These are phyloP conservation scores for Podiceps cristatus DNA, from an alignment of 2,113 vertebrate genomes.

Conservation along the genomic window DNA sequence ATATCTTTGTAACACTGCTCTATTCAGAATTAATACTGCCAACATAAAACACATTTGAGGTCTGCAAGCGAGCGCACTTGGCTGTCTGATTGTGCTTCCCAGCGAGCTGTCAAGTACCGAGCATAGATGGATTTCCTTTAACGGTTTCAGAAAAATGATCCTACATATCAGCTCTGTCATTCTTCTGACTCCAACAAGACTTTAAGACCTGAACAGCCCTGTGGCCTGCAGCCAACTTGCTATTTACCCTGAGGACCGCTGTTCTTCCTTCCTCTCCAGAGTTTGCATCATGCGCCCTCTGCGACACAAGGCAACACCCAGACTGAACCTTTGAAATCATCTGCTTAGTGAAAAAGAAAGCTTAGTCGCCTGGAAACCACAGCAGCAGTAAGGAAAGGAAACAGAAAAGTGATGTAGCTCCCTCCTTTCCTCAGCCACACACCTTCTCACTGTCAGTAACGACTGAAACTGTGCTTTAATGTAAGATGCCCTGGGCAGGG, in stretches of 20 bases:
- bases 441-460: background rate
- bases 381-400: background rate
- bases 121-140: background rate
- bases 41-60: background rate
- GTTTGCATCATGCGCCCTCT: background rate
- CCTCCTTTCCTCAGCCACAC: background rate
- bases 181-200: background rate
- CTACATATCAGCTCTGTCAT: background rate
- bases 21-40: background rate
- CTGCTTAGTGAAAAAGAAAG: background rate
- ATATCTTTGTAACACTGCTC: background rate
- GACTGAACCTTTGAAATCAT: background rate
- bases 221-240: background rate
- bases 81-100: background rate
- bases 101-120: background rate
- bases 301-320: background rate
- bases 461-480: background rate
- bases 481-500: background rate
- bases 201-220: background rate
- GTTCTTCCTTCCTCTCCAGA: background rate
- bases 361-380: background rate
- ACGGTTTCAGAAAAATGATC: background rate
- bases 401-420: background rate
- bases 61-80: background rate
- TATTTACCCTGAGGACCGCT: background rate